Conservation (phyloP, 2,797 vertebrate genomes). For the Sebastes ruberrimus region DNA sequence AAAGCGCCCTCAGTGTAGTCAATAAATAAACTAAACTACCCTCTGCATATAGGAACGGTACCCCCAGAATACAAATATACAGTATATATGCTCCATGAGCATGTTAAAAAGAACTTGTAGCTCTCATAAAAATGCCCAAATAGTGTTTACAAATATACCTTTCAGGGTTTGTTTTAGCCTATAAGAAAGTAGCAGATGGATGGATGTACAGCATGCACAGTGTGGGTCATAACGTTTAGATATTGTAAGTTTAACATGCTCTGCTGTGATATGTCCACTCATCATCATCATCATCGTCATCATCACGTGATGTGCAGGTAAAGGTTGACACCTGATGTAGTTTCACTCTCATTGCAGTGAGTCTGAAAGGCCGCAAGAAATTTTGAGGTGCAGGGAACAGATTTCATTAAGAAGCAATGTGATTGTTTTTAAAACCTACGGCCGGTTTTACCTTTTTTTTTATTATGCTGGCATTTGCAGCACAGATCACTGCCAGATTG, state of each 20-base stretch:
- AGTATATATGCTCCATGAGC: too few species aligned
- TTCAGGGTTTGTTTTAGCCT: conserved; percentile 22
- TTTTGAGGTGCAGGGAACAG: conserved; percentile 3
- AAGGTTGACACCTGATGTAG: not conserved
- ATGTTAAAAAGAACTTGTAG: too few species aligned
- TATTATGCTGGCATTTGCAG: not conserved
- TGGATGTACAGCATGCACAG: conserved; percentile 7
- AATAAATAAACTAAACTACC: too few species aligned
- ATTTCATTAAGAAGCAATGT: not conserved
- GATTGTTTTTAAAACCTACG: conserved; percentile 28
- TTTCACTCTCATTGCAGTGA: not conserved
- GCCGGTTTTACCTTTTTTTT: not conserved
- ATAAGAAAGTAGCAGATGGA: conserved; percentile 29
- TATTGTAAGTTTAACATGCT: not conserved
- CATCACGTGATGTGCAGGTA: not conserved
- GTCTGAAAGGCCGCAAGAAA: not conserved
- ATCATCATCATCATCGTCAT: not conserved
- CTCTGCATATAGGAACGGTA: too few species aligned
- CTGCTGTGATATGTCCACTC: conserved; percentile 10
- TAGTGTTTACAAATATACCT: conserved; percentile 46
- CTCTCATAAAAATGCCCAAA: not conserved
- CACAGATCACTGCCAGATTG: conserved; percentile 20
- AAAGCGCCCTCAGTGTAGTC: too few species aligned
- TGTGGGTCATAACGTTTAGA: conserved; percentile 30
- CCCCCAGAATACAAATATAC: too few species aligned